phyloP scores from a whole-genome alignment of 2,113 vertebrate species.

The Lota lota region DNA sequence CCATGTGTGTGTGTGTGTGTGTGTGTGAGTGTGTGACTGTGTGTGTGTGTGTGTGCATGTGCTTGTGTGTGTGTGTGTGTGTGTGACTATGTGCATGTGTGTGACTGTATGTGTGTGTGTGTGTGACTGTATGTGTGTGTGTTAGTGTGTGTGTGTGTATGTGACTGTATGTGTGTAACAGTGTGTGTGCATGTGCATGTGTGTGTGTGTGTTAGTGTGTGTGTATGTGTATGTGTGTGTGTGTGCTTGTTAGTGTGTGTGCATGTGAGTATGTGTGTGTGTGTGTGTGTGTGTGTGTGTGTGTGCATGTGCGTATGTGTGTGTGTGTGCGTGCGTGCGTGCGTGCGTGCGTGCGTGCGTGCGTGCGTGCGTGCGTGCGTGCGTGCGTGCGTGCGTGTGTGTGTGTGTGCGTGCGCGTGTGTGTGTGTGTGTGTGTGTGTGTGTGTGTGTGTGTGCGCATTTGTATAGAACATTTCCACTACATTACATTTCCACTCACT shows the following conservation, averaged over 20 bases:
- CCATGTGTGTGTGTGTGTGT: neutral
- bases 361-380: conserved; percentile 3
- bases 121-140: neutral
- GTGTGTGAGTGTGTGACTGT: conserved; percentile 3
- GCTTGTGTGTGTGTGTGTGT: conserved; percentile 1
- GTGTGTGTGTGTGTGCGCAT: neutral
- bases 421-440: neutral
- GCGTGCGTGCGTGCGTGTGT: neutral
- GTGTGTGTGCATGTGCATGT: too few species aligned
- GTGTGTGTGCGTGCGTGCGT: neutral
- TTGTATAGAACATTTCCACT: neutral
- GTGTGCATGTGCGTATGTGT: neutral
- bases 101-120: neutral
- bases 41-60: neutral
- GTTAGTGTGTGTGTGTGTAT: neutral
- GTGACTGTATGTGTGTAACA: neutral
- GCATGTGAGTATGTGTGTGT: too few species aligned
- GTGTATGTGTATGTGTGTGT: too few species aligned
- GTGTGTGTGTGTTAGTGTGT: too few species aligned
- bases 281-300: neutral
- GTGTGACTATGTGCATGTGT: neutral
- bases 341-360: neutral
- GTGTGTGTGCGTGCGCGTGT: neutral
- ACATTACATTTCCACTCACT: neutral
- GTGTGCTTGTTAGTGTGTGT: too few species aligned